Evolutionary conservation across 2,113 vertebrate species (phyloP).

Genomic region (Ia io): DNA sequence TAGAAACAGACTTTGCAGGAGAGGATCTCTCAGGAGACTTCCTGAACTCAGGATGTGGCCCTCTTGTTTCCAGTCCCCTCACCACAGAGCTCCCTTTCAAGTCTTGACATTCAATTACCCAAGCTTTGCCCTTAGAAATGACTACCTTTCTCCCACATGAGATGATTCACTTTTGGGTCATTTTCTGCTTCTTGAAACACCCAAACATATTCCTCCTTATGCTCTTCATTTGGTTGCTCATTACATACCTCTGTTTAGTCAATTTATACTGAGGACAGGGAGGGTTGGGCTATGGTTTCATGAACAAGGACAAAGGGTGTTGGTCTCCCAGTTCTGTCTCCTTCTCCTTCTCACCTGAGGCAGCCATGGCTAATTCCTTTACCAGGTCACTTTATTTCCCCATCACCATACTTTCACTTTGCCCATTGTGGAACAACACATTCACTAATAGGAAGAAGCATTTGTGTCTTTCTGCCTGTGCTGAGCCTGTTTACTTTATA

Average conservation of each 20-base stretch:
- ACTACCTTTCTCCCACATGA: neutral
- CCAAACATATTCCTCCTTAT: neutral
- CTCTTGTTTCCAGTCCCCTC: neutral
- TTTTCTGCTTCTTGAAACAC: neutral
- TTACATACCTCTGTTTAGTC: neutral
- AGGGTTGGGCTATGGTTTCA: no score
- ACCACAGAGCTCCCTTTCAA: neutral
- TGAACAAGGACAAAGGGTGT: neutral
- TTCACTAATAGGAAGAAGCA: neutral
- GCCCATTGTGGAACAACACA: neutral
- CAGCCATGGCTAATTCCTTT: neutral
- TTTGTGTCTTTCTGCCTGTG: neutral
- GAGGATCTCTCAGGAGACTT: neutral
- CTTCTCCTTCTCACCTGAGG: neutral
- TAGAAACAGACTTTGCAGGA: neutral
- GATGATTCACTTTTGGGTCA: neutral
- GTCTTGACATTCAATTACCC: neutral
- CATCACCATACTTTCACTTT: no score
- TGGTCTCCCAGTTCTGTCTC: neutral
- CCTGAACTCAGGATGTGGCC: no score
- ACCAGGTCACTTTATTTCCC: neutral
- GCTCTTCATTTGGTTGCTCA: neutral
- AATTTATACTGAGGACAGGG: rapidly evolving
- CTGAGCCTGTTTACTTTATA: neutral
- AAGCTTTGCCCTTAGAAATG: neutral